A percentile compares a stretch with the other conserved stretches of the same genome.
These are phyloP conservation scores for Fulmarus glacialis DNA, from an alignment of 2,113 vertebrate species.

Conservation along the genomic window DNA sequence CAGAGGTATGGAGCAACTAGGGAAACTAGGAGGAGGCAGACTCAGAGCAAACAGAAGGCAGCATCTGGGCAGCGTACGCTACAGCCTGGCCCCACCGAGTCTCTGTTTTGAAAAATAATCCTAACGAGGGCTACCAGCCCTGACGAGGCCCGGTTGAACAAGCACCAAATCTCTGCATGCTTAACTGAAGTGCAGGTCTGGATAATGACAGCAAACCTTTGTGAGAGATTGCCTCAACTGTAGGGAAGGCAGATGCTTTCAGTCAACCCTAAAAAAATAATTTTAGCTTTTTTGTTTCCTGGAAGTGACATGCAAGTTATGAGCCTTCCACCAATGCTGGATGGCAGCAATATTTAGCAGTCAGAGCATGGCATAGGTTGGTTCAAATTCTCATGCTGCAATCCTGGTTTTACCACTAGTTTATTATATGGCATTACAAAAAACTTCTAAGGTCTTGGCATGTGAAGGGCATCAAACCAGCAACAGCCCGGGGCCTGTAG, in stretches of 20 bases:
- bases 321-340: neutral
- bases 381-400: neutral
- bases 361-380: neutral
- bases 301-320: neutral
- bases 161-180: constrained; percentile 11
- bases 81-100: neutral
- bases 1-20: neutral
- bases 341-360: neutral
- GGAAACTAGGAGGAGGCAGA: neutral
- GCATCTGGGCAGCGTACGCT: neutral
- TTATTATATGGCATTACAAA: neutral
- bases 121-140: neutral
- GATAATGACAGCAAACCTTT: neutral
- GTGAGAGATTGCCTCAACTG: neutral
- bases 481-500: neutral
- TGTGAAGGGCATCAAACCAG: neutral
- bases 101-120: constrained; percentile 47
- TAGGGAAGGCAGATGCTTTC: neutral
- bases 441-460: neutral
- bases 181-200: neutral
- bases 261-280: constrained; percentile 20
- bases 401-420: neutral
- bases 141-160: neutral
- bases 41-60: neutral
- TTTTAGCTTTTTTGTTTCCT: neutral